Evolutionary conservation across 2,888 invertebrate species (phyloP), one percentile per base, ranked within the genome.

Genomic region (Archips xylosteana): DNA sequence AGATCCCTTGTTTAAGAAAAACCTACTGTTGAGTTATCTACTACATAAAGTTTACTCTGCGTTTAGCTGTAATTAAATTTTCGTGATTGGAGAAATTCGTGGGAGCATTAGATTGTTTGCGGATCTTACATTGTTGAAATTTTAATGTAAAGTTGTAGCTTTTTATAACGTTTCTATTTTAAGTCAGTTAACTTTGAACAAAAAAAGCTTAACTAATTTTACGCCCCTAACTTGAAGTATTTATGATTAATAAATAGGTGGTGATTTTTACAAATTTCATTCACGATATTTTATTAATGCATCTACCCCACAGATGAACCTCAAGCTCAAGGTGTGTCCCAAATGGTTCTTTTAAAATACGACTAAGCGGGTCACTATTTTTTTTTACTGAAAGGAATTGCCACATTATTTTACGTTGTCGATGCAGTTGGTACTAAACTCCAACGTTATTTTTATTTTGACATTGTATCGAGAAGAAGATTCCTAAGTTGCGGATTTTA

Each of bases 1-100:
- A 82, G 80, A 81, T 79, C 80, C 81, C 78, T 82, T 81, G 80
- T 81, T 79, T 77, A 83, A 84, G 84, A 84, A 85, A 85, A 85
- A 83, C 80, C 78, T 80, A 77, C 79, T 76, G 79, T 80, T 77
- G 77, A 79, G 76, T 82, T 83, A 80, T 82, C 82, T 78, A 70
- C 75, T 75, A 77, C 76, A 76, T 79, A 82, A 84, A 87, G 79
- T 84, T 83, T 82, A 78, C 81, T 82, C 81, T 84, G 77, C 76
- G 79, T 78, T 80, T 79, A 74, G 73, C 71, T 60, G 57, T 85
- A 87, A 86, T 87, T 85, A 82, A 81, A 82, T 85, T 86, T 80
- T 76, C 80, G 81, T 82, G 81, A 85, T 85, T 84, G 76, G 78
- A 77, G 77, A 80, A 66, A 47, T 65, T 70, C 65, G 61, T 61